Evolutionary conservation across 2,888 invertebrate genomes (phyloP), one percentile per base, ranked within the genome.

Genomic region (Nephrocerus scutellatus): DNA sequence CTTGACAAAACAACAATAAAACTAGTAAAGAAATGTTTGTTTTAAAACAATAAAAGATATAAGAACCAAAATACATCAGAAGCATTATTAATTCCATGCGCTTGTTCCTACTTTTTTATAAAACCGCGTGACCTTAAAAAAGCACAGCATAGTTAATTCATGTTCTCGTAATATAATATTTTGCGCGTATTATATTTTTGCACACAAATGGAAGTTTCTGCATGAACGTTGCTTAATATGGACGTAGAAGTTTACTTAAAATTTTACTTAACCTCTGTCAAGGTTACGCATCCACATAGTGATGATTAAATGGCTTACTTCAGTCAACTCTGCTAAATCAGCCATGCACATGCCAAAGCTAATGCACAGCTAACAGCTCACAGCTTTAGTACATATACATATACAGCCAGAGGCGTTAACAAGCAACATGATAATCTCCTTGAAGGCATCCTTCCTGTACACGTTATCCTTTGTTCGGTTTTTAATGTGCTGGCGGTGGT

Each of bases 281-380:
- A 39, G 43, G 39, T 38, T 35, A 22, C 26, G 28, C 4, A 14
- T 30, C 19, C 24, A 16, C 25, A 10, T 18, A 32, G 33, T 13
- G 8, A 30, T 40, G 40, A 40, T 40, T 40, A 35, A 40, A 30
- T 40, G 30, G 34, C 34, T 15, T 18, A 25, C 21, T 24, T 10
- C 35, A 34, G 25, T 34, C 26, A 34, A 34, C 34, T 19, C 26
- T 18, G 25, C 18, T 21, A 30, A 30, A 12, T 30, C 19, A n/a
- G 20, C 20, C 30, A 19, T 21, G 12, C n/a, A n/a, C n/a, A n/a
- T n/a, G n/a, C n/a, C n/a, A n/a, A n/a, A 10, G 5, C 19, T 30
- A 12, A 10, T 29, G 29, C 12, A 26, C 22, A 22, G 13, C 26
- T n/a, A n/a, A n/a, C n/a, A n/a, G n/a, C n/a, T n/a, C n/a, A n/a